Percentiles rank a stretch among this genome's conserved stretches.
These are phyloP conservation scores for Argyrosomus regius DNA, from an alignment of 2,797 vertebrate genomes.

Conservation along the genomic window DNA sequence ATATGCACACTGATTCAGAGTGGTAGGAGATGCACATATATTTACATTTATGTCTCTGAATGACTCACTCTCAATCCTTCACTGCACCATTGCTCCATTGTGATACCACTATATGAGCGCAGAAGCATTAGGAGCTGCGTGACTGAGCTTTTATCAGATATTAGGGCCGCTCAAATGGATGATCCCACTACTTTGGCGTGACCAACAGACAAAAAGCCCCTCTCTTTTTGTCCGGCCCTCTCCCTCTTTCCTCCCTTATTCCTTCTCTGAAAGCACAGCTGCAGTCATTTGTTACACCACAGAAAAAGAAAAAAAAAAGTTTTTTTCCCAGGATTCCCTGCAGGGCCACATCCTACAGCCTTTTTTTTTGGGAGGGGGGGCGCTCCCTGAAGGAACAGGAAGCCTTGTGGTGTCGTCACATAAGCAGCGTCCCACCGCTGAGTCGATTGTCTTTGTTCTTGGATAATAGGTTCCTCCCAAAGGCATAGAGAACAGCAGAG, in stretches of 20 bases:
- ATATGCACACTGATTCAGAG: conserved; percentile 12
- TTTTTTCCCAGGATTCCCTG: conserved; percentile 74
- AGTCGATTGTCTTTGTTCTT: conserved; percentile 58
- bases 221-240: conserved; percentile 65
- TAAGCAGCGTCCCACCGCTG: conserved; percentile 48
- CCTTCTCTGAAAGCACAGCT: conserved; percentile 76
- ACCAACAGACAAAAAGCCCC: conserved; percentile 76
- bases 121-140: conserved; percentile 70
- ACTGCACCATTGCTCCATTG: conserved; percentile 67
- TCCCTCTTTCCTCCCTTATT: conserved; percentile 62
- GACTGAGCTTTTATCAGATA: conserved; percentile 82
- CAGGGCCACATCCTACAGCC: conserved; percentile 69
- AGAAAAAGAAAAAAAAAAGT: conserved; percentile 17
- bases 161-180: conserved; percentile 78
- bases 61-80: conserved; percentile 58
- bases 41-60: conserved; percentile 35
- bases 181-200: conserved; percentile 74
- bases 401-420: conserved; percentile 64
- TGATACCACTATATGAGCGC: conserved; percentile 59
- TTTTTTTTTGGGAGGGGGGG: conserved; percentile 45
- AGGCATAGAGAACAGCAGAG: conserved; percentile 29
- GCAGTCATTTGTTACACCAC: conserved; percentile 76
- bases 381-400: conserved; percentile 64
- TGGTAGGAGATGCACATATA: conserved; percentile 18
- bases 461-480: conserved; percentile 64